A percentile compares a stretch with the other conserved stretches of the same genome.
phyloP scores from a whole-genome alignment of 2,888 invertebrate species.

The Petrolisthes cinctipes region DNA sequence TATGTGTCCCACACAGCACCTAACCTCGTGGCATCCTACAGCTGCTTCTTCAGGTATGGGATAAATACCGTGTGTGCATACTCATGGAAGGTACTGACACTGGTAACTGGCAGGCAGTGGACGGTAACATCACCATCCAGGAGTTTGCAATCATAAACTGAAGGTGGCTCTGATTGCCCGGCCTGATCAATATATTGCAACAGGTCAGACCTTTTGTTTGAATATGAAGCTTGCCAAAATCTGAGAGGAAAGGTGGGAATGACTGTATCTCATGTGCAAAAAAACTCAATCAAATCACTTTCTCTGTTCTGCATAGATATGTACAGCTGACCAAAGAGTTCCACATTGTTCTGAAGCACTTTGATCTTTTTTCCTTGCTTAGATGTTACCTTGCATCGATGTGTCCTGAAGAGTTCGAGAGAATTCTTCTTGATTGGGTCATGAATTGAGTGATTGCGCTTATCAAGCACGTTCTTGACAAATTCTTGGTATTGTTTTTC shows the following conservation, averaged over 20 bases:
- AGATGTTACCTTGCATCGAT: slow-evolving; percentile 8
- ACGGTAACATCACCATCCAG: slow-evolving; percentile 5
- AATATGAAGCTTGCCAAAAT: slow-evolving; percentile 9
- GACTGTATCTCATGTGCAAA: neutral
- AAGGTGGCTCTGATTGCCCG: neutral
- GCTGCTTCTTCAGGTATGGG: too few species aligned
- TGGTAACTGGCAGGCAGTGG: slow-evolving; percentile 4
- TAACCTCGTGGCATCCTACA: too few species aligned
- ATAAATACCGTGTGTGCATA: neutral
- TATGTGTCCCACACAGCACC: neutral
- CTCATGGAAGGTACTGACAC: slow-evolving; percentile 22
- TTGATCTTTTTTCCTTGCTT: slow-evolving; percentile 7
- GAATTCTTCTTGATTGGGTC: slow-evolving; percentile 16
- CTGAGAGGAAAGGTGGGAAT: slow-evolving; percentile 1
- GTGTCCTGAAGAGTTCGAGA: slow-evolving; percentile 3
- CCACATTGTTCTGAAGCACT: too few species aligned
- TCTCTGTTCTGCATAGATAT: slow-evolving; percentile 17
- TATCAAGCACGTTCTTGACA: slow-evolving; percentile 17
- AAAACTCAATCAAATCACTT: neutral
- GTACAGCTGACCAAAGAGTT: slow-evolving; percentile 23
- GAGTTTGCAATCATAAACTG: neutral
- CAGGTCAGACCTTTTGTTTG: slow-evolving; percentile 2
- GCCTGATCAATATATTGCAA: neutral
- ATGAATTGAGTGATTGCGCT: slow-evolving; percentile 23
- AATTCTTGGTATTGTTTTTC: slow-evolving; percentile 25